Base-by-base conservation (phyloP, 2,888 invertebrate genomes). In the Deladenus siricidicola region DNA sequence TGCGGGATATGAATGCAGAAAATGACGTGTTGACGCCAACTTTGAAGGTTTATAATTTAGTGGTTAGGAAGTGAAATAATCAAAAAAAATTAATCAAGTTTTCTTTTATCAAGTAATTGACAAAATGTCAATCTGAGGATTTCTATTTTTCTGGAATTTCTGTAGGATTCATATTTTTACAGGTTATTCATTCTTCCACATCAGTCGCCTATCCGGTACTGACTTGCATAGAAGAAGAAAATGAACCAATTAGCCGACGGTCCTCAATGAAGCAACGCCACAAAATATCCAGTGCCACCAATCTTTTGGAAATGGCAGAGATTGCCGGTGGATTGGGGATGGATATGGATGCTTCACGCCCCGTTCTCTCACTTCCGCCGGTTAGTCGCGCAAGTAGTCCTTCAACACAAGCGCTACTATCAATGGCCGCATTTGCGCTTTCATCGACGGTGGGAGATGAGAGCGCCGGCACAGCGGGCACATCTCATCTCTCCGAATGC, bases 11-110 rank as follows among this genome's bases (percentile, higher is more conserved):
- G n/a, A 30, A 26, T 52, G 62, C 28, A 14, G 30, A 29, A 14
- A 56, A 70, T 47, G 75, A 75, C 60, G 70, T 75, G 29, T 58
- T 75, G 17, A 75, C 74, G 21, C 75, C 75, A 8, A 65, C 73
- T 0, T 56, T 74, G 17, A 74, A 75, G 63, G 74, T 72, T 23
- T 19, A 21, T 39, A 19, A 56, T 50, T 57, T 58, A 56, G 52
- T 64, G 56, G 56, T 60, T 54, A 53, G 58, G 6, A 34, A 34
- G 39, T 34, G 39, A 34, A 34, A 64, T 51, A 24, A 19, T 53
- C 48, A 59, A 28, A 57, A 29, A 58, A 6, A 58, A 4, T 24
- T 42, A 42, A 17, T 55, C 24, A 24, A 51, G 14, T 45, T 23
- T 10, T 19, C n/a, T n/a, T n/a, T n/a, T n/a, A n/a, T n/a, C n/a